Conservation (phyloP, 2,888 invertebrate species). For the Andrena marginata region DNA sequence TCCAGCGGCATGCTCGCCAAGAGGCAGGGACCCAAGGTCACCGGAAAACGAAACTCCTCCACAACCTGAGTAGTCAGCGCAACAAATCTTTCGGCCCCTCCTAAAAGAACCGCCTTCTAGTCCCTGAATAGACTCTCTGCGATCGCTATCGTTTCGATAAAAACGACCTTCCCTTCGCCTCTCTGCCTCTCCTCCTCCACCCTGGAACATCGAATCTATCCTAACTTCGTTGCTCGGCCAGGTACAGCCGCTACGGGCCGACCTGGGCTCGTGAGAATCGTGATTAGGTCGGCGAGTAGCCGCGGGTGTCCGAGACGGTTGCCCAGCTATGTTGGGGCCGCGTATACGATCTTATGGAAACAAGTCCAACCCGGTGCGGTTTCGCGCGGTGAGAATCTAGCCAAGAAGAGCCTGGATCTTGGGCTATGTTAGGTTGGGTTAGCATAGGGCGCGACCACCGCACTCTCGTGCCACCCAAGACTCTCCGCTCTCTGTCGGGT, state of each 20-base stretch:
- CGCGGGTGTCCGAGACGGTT: slow-evolving; percentile 54
- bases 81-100: slow-evolving; percentile 7
- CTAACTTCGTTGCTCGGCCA: slow-evolving; percentile 31
- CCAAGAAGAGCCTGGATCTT: slow-evolving; percentile 70
- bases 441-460: slow-evolving; percentile 79
- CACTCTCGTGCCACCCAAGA: slow-evolving; percentile 80
- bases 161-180: background rate
- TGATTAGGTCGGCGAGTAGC: slow-evolving; percentile 58
- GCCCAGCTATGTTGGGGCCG: slow-evolving; percentile 34
- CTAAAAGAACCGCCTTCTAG: background rate
- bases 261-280: slow-evolving; percentile 47
- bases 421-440: slow-evolving; percentile 77
- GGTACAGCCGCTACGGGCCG: slow-evolving; percentile 23
- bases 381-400: slow-evolving; percentile 76
- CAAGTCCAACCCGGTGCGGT: slow-evolving; percentile 70
- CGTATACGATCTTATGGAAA: slow-evolving; percentile 67
- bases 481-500: slow-evolving; percentile 74
- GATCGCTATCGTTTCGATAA: slow-evolving; percentile 13
- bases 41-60: slow-evolving; percentile 48
- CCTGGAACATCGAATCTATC: slow-evolving; percentile 40
- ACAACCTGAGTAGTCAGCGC: background rate
- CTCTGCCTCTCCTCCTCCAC: background rate
- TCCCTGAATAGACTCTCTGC: slow-evolving; percentile 23
- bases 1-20: background rate
- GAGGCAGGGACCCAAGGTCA: slow-evolving; percentile 30